These are phyloP conservation scores for Antrozous pallidus DNA, from an alignment of 2,797 vertebrate species.

Conservation along the genomic window DNA sequence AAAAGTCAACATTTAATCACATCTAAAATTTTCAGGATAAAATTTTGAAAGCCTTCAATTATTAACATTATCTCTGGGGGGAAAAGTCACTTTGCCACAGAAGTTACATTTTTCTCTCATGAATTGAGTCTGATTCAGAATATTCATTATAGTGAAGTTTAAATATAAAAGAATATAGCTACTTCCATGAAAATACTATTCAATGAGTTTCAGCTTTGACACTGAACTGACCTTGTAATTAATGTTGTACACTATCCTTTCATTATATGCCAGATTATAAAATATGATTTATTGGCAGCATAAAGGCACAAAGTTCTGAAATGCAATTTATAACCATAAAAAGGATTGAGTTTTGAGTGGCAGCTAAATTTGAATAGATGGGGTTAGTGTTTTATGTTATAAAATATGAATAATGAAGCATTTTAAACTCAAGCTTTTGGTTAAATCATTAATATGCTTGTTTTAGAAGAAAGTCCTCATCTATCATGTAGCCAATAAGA, in stretches of 20 bases:
- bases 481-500: slow-evolving; percentile 12
- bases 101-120: slow-evolving; percentile 26
- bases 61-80: slow-evolving; percentile 24
- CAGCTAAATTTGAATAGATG: slow-evolving; percentile 67
- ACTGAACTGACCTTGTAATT: slow-evolving; percentile 67
- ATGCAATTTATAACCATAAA: slow-evolving; percentile 71
- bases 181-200: background rate
- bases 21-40: slow-evolving; percentile 15
- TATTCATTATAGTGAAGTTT: slow-evolving; percentile 5
- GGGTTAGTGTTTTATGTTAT: slow-evolving; percentile 17
- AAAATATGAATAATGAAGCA: slow-evolving; percentile 59
- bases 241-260: slow-evolving; percentile 46
- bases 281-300: slow-evolving; percentile 51
- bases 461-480: slow-evolving; percentile 30
- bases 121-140: background rate
- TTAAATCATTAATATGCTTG: slow-evolving; percentile 44
- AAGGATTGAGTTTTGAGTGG: slow-evolving; percentile 55
- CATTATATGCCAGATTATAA: slow-evolving; percentile 61
- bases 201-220: slow-evolving; percentile 46
- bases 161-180: background rate
- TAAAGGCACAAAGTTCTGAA: slow-evolving; percentile 45
- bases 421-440: slow-evolving; percentile 52
- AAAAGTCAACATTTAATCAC: slow-evolving; percentile 53
- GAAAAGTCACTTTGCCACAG: background rate
- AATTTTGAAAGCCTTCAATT: slow-evolving; percentile 49